These are phyloP conservation scores for Andrena flavipes DNA, from an alignment of 2,888 invertebrate genomes.

Conservation along the genomic window DNA sequence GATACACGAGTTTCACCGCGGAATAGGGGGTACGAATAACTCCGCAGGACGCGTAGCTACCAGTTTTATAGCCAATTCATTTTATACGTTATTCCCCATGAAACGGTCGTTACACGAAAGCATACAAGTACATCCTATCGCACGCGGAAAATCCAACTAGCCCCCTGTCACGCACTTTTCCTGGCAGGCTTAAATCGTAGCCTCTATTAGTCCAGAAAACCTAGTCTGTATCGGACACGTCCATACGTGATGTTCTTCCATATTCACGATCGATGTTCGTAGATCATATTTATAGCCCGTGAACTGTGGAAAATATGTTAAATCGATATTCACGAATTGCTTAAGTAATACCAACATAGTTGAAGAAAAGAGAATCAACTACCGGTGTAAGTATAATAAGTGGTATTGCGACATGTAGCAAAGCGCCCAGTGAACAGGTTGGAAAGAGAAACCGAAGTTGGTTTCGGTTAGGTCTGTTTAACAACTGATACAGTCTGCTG, in stretches of 20 bases:
- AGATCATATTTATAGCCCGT: background rate
- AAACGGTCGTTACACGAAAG: constrained; percentile 74
- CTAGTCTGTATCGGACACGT: background rate
- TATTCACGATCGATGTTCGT: background rate
- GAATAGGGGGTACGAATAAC: constrained; percentile 74
- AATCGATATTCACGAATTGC: background rate
- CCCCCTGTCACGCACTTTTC: constrained; percentile 38
- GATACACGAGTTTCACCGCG: constrained; percentile 74
- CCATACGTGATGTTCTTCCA: background rate
- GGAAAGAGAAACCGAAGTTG: no score
- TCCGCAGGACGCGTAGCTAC: constrained; percentile 70
- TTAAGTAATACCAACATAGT: no score
- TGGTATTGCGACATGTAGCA: no score
- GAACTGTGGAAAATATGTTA: background rate
- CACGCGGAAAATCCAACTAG: constrained; percentile 54
- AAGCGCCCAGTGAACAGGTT: no score
- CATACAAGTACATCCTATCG: constrained; percentile 63
- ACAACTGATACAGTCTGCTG: no score
- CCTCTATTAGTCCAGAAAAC: background rate
- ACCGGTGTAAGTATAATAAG: no score
- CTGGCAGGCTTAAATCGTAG: background rate
- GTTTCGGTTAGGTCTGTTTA: no score
- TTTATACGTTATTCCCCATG: constrained; percentile 82
- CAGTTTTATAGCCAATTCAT: constrained; percentile 83
- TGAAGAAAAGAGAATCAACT: no score